phyloP scores from a whole-genome alignment of 2,888 invertebrate genomes.

The Clanis bilineata region DNA sequence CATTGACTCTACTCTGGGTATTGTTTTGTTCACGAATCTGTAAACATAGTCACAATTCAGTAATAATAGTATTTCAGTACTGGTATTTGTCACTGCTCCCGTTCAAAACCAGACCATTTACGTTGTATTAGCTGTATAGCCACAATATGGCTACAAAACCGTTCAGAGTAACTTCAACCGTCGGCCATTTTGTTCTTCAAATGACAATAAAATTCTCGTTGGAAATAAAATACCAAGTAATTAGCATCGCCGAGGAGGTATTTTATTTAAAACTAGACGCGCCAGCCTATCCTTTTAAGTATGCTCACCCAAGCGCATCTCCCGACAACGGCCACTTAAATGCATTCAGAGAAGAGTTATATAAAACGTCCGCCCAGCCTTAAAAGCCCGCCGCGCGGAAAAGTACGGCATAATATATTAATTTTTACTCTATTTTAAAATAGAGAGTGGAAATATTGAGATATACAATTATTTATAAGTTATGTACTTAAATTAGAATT shows the following conservation, averaged over 20 bases:
- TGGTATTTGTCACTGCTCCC: background rate
- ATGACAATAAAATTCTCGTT: background rate
- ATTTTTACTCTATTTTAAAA: background rate
- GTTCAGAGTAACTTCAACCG: background rate
- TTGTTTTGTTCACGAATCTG: conserved; percentile 29
- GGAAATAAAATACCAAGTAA: conserved; percentile 27
- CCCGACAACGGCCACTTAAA: conserved; percentile 40
- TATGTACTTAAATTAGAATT: too few species aligned
- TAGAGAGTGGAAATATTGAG: too few species aligned
- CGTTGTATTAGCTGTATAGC: background rate
- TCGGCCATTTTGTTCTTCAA: background rate
- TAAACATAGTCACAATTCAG: conserved; percentile 18
- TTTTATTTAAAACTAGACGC: conserved; percentile 30
- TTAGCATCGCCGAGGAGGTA: conserved; percentile 30
- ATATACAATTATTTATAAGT: too few species aligned
- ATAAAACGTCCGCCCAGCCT: conserved; percentile 36
- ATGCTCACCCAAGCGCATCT: conserved; percentile 33
- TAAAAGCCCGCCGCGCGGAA: background rate
- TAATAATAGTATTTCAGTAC: too few species aligned
- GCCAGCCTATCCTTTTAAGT: conserved; percentile 35
- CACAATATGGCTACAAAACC: too few species aligned
- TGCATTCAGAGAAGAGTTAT: conserved; percentile 43
- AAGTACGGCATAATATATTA: background rate
- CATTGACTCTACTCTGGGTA: conserved; percentile 18
- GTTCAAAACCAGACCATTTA: too few species aligned